phyloP scores from a whole-genome alignment of 2,113 vertebrate species.

The Chamaea fasciata region DNA sequence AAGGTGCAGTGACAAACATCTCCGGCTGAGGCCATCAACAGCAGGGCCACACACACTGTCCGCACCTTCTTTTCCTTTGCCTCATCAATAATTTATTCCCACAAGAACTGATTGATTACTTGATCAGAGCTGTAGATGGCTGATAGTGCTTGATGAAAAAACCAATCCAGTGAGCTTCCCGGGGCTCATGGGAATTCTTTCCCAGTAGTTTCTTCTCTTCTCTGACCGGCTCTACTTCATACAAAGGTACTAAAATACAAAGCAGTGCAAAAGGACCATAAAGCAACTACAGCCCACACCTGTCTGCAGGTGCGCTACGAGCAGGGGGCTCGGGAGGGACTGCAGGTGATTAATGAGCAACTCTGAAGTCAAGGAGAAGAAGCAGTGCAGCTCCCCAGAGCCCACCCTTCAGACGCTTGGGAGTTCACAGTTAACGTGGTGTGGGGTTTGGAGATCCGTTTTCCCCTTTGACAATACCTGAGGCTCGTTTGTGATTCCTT shows the following conservation, averaged over 20 bases:
- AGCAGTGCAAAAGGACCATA: constrained; percentile 21
- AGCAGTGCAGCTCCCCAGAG: neutral
- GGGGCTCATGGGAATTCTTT: neutral
- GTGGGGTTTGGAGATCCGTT: neutral
- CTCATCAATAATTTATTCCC: neutral
- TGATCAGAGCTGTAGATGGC: neutral
- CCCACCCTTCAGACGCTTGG: neutral
- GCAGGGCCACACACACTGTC: neutral
- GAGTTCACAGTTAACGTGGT: constrained; percentile 18
- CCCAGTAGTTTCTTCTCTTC: constrained; percentile 1
- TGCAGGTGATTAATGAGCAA: neutral
- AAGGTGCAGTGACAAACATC: neutral
- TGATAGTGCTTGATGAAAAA: neutral
- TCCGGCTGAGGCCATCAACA: neutral
- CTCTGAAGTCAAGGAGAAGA: neutral
- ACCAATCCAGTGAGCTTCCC: neutral
- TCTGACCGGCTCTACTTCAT: neutral
- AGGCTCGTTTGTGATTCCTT: constrained; percentile 12
- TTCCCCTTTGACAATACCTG: constrained; percentile 21
- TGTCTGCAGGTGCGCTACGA: neutral
- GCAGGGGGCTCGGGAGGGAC: neutral
- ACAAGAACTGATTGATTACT: neutral
- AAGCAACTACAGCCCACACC: neutral
- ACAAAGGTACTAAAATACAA: neutral
- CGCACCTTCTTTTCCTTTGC: neutral